These are phyloP conservation scores for Gasterosteus nipponicus DNA, from an alignment of 2,113 vertebrate genomes.

Conservation along the genomic window DNA sequence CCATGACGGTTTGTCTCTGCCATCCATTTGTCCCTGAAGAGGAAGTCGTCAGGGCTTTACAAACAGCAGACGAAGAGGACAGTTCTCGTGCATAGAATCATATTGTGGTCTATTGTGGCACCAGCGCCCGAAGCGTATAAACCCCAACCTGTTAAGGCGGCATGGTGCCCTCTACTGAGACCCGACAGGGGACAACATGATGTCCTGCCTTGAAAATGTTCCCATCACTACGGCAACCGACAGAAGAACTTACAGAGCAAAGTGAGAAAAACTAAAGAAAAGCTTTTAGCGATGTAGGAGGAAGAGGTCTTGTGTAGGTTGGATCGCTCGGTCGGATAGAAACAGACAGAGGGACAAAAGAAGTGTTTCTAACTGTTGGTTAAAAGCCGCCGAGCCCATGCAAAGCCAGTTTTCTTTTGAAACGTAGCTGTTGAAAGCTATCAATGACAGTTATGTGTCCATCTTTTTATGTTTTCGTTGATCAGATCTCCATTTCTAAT, in stretches of 20 bases:
- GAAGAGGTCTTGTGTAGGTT: not conserved
- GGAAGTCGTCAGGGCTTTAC: not conserved
- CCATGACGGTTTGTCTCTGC: constrained; percentile 49
- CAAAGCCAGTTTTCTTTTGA: not conserved
- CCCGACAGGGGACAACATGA: not conserved
- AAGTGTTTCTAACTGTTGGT: not conserved
- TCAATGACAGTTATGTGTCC: not conserved
- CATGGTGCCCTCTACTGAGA: constrained; percentile 2
- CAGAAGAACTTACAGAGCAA: not conserved
- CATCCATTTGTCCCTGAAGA: constrained; percentile 77
- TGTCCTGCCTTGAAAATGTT: not conserved
- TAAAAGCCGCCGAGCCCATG: not conserved
- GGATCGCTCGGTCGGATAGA: constrained; percentile 1
- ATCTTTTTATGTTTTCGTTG: not conserved
- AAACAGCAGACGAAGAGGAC: not conserved
- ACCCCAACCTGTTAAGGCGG: constrained; percentile 1
- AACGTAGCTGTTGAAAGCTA: not conserved
- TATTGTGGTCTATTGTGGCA: not conserved
- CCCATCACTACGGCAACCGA: not conserved
- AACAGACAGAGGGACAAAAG: constrained; percentile 40
- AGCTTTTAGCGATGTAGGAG: constrained; percentile 7
- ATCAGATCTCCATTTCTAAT: not conserved
- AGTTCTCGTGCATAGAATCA: not conserved
- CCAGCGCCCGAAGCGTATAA: not conserved
- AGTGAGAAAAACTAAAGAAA: not conserved